Evolutionary conservation across 1,140 invertebrate genomes (phyloP), one percentile per base, ranked within the genome.

Genomic region (Monochamus saltuarius): DNA sequence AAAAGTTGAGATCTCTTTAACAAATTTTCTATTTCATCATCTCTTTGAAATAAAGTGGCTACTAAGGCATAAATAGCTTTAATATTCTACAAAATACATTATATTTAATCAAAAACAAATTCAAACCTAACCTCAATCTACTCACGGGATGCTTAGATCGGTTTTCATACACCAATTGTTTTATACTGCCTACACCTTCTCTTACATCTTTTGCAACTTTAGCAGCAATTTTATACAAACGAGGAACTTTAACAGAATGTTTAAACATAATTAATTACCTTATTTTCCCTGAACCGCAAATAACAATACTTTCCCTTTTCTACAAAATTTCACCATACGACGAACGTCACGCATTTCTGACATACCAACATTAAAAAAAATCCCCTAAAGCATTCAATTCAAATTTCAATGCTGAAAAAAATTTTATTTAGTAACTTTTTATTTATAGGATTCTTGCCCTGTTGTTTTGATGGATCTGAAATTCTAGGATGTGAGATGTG

Each of bases 171-270:
- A 92, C 79, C 6, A 90, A 77, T 61, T 82, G 78, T 79, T 92
- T 92, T 0, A 92, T 74, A 61, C 87, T 89, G 39, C 80, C 85
- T 62, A 85, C 84, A 71, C 89, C 82, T 54, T 87, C 84, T 53
- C 82, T 76, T 11, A 89, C 85, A 70, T 83, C 74, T 73, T 85
- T 81, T 22, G 89, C 77, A 55, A 90, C 83, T 72, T 84, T 84
- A 1, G 87, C 82, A 16, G 85, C 83, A 61, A 81, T 71, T 80
- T 89, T 90, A 74, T 90, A 94, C 72, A 90, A 77, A 72, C 84
- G 82, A 40, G 90, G 89, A 61, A 91, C 87, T 81, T 85, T 89
- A 38, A 89, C 74, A 39, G 88, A 89, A 78, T 90, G 87, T 64
- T 83, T 79, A 75, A 85, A 87, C 80, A 81, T 65, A 56, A 51